Percentiles rank a stretch among this genome's conserved stretches.
phyloP scores from a whole-genome alignment of 2,888 invertebrate species.

The Fabriciana adippe region DNA sequence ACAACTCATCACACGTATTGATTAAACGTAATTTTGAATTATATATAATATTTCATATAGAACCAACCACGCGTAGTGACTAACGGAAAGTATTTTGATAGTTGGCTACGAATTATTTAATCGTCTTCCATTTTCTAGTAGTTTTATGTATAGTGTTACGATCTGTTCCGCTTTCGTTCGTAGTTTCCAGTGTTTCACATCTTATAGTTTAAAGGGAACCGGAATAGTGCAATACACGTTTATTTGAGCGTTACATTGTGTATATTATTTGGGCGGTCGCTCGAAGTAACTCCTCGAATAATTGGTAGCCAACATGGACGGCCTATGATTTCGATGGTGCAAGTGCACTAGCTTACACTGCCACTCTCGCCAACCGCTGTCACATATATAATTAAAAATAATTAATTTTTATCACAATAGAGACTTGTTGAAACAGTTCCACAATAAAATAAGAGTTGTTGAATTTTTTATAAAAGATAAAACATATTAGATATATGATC shows the following conservation, averaged over 20 bases:
- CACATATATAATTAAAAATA: conserved; percentile 55
- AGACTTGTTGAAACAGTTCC: conserved; percentile 80
- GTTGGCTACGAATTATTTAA: conserved; percentile 82
- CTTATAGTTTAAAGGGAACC: conserved; percentile 53
- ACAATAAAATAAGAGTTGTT: conserved; percentile 80
- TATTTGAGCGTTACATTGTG: conserved; percentile 61
- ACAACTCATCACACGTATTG: conserved; percentile 29
- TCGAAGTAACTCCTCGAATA: conserved; percentile 54
- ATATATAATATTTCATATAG: conserved; percentile 28
- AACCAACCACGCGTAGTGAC: conserved; percentile 39
- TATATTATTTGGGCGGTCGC: conserved; percentile 44
- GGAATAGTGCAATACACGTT: conserved; percentile 75
- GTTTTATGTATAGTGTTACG: conserved; percentile 45
- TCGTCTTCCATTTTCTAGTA: conserved; percentile 76
- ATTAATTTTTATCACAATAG: conserved; percentile 74
- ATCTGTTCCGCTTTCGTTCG: conserved; percentile 43
- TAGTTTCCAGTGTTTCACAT: conserved; percentile 37
- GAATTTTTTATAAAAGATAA: conserved; percentile 80
- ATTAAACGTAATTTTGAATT: conserved; percentile 35
- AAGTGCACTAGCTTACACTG: conserved; percentile 62
- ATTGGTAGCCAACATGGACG: conserved; percentile 80
- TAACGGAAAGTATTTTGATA: conserved; percentile 49
- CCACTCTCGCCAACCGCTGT: conserved; percentile 80
- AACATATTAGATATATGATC: conserved; percentile 80
- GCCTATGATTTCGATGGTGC: conserved; percentile 49